These are phyloP conservation scores for Plecturocebus donacophilus DNA, from an alignment of 2,113 vertebrate species.

Conservation along the genomic window DNA sequence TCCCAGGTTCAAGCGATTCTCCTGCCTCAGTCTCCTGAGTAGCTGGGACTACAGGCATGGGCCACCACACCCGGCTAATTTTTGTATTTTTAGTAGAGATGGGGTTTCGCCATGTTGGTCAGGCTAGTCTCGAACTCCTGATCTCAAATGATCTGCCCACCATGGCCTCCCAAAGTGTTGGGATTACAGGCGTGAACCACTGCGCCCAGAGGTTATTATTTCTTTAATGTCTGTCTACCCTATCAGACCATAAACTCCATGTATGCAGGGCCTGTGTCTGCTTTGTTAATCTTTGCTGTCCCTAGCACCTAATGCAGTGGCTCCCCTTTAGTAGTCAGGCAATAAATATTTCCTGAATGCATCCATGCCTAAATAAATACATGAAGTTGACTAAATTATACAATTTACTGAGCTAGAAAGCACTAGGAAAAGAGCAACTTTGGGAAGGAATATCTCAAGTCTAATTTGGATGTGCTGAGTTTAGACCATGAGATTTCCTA, in stretches of 20 bases:
- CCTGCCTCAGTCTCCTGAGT: too few relatives aligned
- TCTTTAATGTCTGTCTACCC: not conserved
- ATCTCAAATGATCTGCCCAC: too few relatives aligned
- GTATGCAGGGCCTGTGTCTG: not conserved
- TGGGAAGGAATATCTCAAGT: not conserved
- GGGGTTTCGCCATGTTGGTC: too few relatives aligned
- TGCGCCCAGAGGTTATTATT: not conserved
- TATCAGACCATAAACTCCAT: not conserved
- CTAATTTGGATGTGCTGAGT: not conserved
- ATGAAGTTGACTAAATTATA: not conserved
- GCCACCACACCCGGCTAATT: too few relatives aligned
- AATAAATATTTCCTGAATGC: not conserved
- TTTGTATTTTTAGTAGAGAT: too few relatives aligned
- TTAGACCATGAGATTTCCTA: not conserved
- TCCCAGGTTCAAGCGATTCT: too few relatives aligned
- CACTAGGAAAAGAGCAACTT: not conserved
- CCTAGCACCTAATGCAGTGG: not conserved
- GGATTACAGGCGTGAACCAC: too few relatives aligned
- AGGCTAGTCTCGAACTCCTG: too few relatives aligned
- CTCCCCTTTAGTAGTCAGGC: not conserved
- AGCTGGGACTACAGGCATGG: too few relatives aligned
- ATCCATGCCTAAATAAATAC: not conserved
- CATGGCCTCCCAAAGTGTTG: too few relatives aligned
- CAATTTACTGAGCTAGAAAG: not conserved
- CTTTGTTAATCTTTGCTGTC: constrained; percentile 5